Base-by-base conservation (phyloP, 2,888 invertebrate species). In the Himalopsyche anomala region DNA sequence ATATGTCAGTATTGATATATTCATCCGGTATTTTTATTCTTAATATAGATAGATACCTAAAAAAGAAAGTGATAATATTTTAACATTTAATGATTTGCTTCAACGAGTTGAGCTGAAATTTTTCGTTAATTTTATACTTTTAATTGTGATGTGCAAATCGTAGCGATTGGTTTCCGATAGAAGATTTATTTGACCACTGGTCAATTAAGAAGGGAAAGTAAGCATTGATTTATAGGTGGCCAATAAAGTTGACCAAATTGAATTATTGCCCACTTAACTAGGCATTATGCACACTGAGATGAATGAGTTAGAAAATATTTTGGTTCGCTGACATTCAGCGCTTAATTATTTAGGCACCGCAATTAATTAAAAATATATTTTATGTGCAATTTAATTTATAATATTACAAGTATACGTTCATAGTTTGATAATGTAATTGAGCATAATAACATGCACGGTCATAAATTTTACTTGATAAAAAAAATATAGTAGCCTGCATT, bases 121-220 rank as follows among this genome's bases (percentile, higher is more conserved):
- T 51, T 51, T 51, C 15, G 12, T 51, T 4, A 4, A 15, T 51
- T 62, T 3, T 19, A 62, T 62, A 19, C 11, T 62, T 55, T 55
- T 55, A 17, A 62, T 51, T 62, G 62, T 19, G 19, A 62, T 62
- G 62, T 62, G 62, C 62, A 62, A 62, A 62, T 62, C 62, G 28
- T 19, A 8, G 62, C 62, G 28, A 9, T 62, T 4, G 19, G 62
- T 19, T 62, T 62, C 19, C 62, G 4, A 62, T 19, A 62, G 19
- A 19, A 62, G 62, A 62, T 62, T 62, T 62, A 62, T 62, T 19
- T 62, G 62, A 62, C 28, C 62, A 62, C 3, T 19, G 62, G 62
- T 62, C 62, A 62, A 62, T 62, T 62, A 62, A 62, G 62, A 62
- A 62, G 62, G 62, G 62, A 62, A 62, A 62, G 62, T 62, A 19